phyloP scores from a whole-genome alignment of 2,797 vertebrate species.

The Enteromius fasciolatus region DNA sequence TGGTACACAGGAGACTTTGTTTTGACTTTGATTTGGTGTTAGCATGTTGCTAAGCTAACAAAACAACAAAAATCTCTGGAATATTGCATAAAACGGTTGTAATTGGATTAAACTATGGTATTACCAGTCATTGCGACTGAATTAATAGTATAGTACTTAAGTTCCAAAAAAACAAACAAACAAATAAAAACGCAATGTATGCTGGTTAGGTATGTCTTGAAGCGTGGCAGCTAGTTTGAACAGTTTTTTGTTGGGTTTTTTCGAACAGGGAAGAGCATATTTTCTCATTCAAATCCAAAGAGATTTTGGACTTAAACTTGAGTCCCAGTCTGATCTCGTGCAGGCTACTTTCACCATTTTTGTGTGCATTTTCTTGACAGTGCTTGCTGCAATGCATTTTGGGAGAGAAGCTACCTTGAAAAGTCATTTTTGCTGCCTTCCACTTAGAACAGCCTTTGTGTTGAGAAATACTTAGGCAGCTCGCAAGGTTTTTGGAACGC shows the following conservation, averaged over 20 bases:
- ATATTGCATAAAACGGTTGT: not conserved
- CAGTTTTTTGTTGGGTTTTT: too few species aligned
- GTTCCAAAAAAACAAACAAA: too few species aligned
- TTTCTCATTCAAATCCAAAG: not conserved
- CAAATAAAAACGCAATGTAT: too few species aligned
- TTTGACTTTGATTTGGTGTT: not conserved
- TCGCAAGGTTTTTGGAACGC: not conserved
- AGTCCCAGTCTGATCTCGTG: not conserved
- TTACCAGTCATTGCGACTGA: not conserved
- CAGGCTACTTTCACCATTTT: not conserved
- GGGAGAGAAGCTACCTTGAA: not conserved
- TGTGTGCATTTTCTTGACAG: not conserved
- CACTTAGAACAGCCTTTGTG: not conserved
- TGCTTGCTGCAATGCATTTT: not conserved
- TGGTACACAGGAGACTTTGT: not conserved
- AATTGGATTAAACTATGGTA: not conserved
- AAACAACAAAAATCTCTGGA: not conserved
- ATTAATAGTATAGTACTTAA: not conserved
- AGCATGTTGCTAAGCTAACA: constrained; percentile 2
- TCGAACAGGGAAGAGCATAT: too few species aligned
- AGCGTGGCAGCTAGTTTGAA: too few species aligned
- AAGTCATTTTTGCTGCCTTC: not conserved
- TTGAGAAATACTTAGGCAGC: not conserved
- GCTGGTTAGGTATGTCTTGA: too few species aligned
- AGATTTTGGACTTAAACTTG: not conserved